A percentile compares a stretch with the other conserved stretches of the same genome.
Evolutionary conservation across 2,797 vertebrate species (phyloP).

Genomic region (Dromococcyx pavoninus): DNA sequence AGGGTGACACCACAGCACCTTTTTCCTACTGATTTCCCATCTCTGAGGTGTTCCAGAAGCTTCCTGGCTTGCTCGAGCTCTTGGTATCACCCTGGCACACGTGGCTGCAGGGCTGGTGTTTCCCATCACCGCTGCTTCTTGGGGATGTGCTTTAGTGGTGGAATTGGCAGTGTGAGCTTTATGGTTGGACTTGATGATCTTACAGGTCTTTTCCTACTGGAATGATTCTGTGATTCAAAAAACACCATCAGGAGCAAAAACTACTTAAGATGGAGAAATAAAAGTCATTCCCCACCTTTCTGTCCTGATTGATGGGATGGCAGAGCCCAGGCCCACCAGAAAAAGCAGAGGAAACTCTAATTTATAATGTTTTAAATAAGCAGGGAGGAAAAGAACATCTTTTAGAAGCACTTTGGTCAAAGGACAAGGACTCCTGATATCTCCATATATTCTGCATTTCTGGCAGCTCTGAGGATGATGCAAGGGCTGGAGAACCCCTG

Average conservation of each 20-base stretch:
- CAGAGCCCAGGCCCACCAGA: neutral
- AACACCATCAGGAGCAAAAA: neutral
- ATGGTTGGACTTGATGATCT: too few species aligned
- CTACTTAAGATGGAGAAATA: neutral
- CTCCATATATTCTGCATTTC: too few species aligned
- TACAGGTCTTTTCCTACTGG: too few species aligned
- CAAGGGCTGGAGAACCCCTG: too few species aligned
- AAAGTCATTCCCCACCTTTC: neutral
- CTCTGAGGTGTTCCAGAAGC: neutral
- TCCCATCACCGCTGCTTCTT: neutral
- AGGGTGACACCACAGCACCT: too few species aligned
- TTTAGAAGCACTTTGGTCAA: neutral
- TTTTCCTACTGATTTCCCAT: neutral
- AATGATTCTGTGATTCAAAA: neutral
- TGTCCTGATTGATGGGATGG: neutral
- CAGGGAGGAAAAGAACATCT: neutral
- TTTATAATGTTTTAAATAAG: neutral
- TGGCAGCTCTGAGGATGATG: too few species aligned
- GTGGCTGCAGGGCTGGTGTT: rapidly evolving
- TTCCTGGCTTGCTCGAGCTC: neutral
- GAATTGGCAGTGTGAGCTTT: neutral
- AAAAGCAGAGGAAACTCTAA: neutral
- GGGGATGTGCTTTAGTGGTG: neutral
- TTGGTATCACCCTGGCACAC: rapidly evolving
- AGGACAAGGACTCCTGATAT: too few species aligned